Evolutionary conservation across 1,140 invertebrate species (phyloP), one percentile per base, ranked within the genome.

Genomic region (Ceratina calcarata): DNA sequence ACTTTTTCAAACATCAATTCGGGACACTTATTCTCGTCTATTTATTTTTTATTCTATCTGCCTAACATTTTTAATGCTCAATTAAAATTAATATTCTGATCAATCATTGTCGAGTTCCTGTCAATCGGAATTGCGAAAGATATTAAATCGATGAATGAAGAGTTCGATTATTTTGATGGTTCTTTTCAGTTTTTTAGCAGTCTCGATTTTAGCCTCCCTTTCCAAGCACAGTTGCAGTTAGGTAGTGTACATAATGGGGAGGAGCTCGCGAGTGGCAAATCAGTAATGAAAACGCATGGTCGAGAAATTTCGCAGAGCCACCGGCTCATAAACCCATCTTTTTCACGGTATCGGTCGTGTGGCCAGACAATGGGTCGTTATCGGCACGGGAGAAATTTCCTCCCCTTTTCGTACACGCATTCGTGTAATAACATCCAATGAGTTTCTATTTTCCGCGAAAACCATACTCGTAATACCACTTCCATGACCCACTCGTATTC

Each of bases 331-430:
- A 81, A 73, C 49, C 45, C 57, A 67, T 74, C 78, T 75, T 83
- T 71, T 66, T 64, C 77, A 61, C 13, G 61, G 51, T 58, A 32
- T 66, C 49, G 66, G 49, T 61, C n/a, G 53, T 70, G 27, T 22
- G 67, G 18, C 22, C 27, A 74, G 61, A 85, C 84, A 85, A 85
- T 85, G 61, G 70, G 66, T 85, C 83, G 74, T 85, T 85, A 84
- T 74, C 83, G 82, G 66, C 32, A 65, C 10, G 37, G 70, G 57
- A 74, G 70, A 66, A 81, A 78, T 77, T 70, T 49, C 61, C 81
- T 61, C 61, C 62, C 49, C 51, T 55, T 49, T 60, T n/a, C 70
- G 53, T 22, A 15, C 53, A 75, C 32, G 20, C 53, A 60, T 18
- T 69, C 70, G 77, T 78, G 75, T 69, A 80, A 74, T 71, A 80